Conservation (phyloP, 2,888 invertebrate genomes). For the Drosophila rellima region DNA sequence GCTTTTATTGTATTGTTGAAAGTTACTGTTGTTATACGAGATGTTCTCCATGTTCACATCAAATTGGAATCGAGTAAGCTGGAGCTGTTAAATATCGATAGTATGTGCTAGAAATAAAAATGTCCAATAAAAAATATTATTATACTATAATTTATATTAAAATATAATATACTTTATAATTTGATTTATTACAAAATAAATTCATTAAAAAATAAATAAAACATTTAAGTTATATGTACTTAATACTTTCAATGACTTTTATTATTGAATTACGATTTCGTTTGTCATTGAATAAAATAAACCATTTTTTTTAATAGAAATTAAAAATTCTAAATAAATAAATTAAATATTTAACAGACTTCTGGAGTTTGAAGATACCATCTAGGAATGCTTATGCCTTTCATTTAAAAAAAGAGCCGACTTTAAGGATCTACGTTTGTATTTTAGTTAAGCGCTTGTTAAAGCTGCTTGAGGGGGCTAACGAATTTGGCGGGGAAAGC, state of each 20-base stretch:
- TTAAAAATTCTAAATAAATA: too few relatives aligned
- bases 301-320: neutral
- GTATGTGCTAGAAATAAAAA: neutral
- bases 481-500: conserved; percentile 54
- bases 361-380: neutral
- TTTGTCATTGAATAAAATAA: neutral
- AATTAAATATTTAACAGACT: neutral
- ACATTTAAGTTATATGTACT: too few relatives aligned
- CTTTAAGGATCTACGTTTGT: conserved; percentile 29
- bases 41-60: neutral
- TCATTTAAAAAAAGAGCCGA: neutral
- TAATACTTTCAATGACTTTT: neutral
- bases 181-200: too few relatives aligned
- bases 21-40: neutral
- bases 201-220: too few relatives aligned
- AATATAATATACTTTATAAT: too few relatives aligned
- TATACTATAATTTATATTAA: too few relatives aligned
- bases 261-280: neutral
- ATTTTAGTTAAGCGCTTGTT: conserved; percentile 21
- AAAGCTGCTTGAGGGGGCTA: conserved; percentile 11
- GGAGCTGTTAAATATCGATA: neutral
- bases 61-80: neutral
- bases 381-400: neutral
- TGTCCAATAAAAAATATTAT: too few relatives aligned
- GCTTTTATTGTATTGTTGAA: neutral